Conservation (phyloP, 2,113 vertebrate species). For the Platycercus adscitus region DNA sequence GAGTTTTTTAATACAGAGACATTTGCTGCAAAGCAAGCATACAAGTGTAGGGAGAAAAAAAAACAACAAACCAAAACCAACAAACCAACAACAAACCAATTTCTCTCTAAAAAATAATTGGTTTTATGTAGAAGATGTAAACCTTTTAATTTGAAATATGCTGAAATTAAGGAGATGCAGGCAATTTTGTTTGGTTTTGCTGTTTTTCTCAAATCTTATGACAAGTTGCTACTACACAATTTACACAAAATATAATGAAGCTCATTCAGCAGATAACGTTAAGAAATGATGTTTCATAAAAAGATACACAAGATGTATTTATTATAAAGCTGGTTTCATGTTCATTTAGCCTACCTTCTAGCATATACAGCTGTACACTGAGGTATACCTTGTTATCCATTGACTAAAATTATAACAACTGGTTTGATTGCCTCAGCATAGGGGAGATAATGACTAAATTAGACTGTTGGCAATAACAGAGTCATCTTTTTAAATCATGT, state of each 20-base stretch:
- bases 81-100: background rate
- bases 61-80: background rate
- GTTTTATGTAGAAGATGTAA: background rate
- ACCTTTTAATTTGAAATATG: background rate
- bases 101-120: background rate
- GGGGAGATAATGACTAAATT: conserved; percentile 73
- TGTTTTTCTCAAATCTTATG: background rate
- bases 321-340: conserved; percentile 27
- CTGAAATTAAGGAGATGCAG: background rate
- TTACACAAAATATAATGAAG: background rate
- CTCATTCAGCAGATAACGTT: background rate
- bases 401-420: conserved; percentile 49
- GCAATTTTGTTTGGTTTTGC: background rate
- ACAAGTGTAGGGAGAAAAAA: background rate
- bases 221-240: background rate
- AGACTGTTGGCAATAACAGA: conserved; percentile 67
- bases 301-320: conserved; percentile 21
- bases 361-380: background rate
- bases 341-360: conserved; percentile 26
- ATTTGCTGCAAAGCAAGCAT: background rate
- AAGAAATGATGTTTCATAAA: conserved; percentile 30
- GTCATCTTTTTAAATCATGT: conserved; percentile 75
- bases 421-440: conserved; percentile 57
- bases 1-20: background rate
- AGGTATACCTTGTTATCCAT: conserved; percentile 38